phyloP scores from a whole-genome alignment of 2,888 invertebrate species.

The Bellardia pandia region DNA sequence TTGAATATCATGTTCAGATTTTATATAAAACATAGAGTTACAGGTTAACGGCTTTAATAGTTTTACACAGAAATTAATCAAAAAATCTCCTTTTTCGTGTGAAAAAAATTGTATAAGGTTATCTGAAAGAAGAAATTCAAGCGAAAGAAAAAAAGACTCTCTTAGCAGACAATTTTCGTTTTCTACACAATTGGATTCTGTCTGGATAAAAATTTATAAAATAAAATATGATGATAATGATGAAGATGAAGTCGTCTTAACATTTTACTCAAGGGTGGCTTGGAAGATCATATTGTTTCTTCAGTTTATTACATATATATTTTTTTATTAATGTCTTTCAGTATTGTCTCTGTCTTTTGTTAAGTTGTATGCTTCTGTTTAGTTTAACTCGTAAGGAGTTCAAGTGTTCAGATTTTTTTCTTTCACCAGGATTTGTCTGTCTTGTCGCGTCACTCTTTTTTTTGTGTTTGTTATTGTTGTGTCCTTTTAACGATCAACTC shows the following conservation, averaged over 20 bases:
- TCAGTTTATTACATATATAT: constrained; percentile 12
- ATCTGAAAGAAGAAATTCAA: constrained; percentile 17
- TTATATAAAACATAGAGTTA: constrained; percentile 17
- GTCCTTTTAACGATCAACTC: constrained; percentile 21
- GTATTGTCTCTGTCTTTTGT: background rate
- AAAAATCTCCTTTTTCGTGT: constrained; percentile 59
- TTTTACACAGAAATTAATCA: constrained; percentile 28
- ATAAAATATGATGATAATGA: background rate
- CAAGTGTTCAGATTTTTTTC: background rate
- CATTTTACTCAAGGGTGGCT: constrained; percentile 69
- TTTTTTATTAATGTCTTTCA: constrained; percentile 23
- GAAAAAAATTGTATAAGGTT: constrained; percentile 41
- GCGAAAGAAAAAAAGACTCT: background rate
- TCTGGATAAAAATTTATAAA: constrained; percentile 46
- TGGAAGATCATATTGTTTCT: constrained; percentile 54
- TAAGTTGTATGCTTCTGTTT: constrained; percentile 50
- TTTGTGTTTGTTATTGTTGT: constrained; percentile 3
- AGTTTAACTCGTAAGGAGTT: background rate
- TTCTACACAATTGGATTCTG: constrained; percentile 36
- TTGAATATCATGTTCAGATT: constrained; percentile 42
- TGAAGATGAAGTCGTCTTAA: constrained; percentile 35
- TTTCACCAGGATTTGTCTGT: constrained; percentile 45
- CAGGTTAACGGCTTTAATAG: constrained; percentile 53
- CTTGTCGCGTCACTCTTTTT: constrained; percentile 52
- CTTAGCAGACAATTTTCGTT: constrained; percentile 23